Conservation (phyloP, 2,113 vertebrate genomes). For the Asarcornis scutulata region DNA sequence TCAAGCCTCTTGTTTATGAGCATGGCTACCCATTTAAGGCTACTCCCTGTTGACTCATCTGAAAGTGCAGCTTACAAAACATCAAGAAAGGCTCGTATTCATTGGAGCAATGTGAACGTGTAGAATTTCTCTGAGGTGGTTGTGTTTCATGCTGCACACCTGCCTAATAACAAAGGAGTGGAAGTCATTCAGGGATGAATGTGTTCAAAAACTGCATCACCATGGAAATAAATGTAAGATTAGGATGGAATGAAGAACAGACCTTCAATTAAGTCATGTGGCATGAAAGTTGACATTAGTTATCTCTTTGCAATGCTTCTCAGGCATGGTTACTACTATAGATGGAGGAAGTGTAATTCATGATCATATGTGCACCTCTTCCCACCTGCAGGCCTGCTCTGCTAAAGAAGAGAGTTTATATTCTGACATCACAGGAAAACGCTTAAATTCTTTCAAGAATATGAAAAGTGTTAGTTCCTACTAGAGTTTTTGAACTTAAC, state of each 20-base stretch:
- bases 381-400: neutral
- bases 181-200: constrained; percentile 11
- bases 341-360: neutral
- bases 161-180: constrained; percentile 36
- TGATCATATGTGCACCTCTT: neutral
- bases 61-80: constrained; percentile 21
- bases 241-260: neutral
- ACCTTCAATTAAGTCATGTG: constrained; percentile 19
- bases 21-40: constrained; percentile 1
- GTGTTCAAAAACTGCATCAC: constrained; percentile 1
- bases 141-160: neutral
- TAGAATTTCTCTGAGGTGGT: neutral
- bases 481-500: neutral
- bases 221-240: neutral
- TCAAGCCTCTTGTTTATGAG: constrained; percentile 14
- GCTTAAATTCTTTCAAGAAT: neutral
- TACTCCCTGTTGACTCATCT: constrained; percentile 62
- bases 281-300: constrained; percentile 7
- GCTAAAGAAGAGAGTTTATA: neutral
- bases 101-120: neutral
- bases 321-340: neutral
- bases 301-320: neutral
- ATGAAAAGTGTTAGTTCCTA: neutral
- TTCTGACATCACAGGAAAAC: neutral
- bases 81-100: neutral